Percentiles rank a stretch among this genome's conserved stretches.
phyloP scores from a whole-genome alignment of 1,140 invertebrate genomes.

The Leptonema lineaticorne region DNA sequence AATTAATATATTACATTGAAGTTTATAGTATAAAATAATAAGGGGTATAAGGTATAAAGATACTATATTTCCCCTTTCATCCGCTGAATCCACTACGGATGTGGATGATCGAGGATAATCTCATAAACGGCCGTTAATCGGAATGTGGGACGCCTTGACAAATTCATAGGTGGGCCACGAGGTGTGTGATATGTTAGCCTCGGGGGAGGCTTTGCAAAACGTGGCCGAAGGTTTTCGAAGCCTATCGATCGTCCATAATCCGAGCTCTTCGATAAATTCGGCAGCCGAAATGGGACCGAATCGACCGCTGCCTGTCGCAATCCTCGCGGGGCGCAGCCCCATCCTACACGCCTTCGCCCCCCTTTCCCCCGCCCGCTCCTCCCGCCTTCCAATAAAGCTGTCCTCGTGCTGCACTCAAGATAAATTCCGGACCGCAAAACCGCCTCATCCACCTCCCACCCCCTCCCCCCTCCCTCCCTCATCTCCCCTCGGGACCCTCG shows the following conservation, averaged over 20 bases:
- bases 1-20: no score
- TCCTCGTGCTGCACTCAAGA: background rate
- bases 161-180: background rate
- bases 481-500: background rate
- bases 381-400: constrained; percentile 1
- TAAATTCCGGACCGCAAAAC: background rate
- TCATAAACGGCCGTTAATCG: background rate
- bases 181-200: no score
- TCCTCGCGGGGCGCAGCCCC: background rate
- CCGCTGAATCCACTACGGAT: no score
- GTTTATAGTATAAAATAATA: no score
- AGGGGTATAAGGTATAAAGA: no score
- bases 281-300: background rate
- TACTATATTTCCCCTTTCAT: no score
- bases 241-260: constrained; percentile 16
- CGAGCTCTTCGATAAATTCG: constrained; percentile 17
- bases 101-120: background rate
- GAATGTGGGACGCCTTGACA: background rate
- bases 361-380: background rate
- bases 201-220: background rate
- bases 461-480: no score
- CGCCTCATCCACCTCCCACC: no score
- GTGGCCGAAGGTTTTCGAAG: background rate
- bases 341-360: constrained; percentile 3
- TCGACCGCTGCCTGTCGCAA: background rate